Evolutionary conservation across 2,888 invertebrate genomes (phyloP).

Genomic region (Norana najaformis): DNA sequence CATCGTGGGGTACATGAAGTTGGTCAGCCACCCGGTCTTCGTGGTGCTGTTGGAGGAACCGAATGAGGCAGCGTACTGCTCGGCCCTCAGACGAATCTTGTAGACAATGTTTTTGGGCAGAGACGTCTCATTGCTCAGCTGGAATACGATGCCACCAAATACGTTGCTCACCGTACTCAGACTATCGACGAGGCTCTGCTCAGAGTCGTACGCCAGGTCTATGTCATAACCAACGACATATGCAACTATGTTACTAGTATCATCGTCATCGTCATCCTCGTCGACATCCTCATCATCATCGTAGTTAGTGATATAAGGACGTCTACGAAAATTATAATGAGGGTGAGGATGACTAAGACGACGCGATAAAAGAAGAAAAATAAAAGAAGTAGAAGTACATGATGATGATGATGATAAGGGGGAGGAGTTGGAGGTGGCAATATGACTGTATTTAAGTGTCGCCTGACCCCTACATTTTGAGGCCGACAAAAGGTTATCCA

Average conservation of each 20-base stretch:
- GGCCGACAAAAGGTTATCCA: no score
- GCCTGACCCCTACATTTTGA: no score
- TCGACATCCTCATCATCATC: neutral
- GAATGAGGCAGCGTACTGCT: neutral
- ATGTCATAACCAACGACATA: neutral
- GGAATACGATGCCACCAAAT: neutral
- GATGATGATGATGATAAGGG: no score
- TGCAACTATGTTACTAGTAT: neutral
- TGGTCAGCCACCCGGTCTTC: neutral
- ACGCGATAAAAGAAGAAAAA: no score
- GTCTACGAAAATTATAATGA: no score
- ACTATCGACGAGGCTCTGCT: neutral
- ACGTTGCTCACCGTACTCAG: neutral
- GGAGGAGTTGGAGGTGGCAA: no score
- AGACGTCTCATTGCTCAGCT: neutral
- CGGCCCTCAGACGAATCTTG: constrained; percentile 14
- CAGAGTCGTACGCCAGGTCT: neutral
- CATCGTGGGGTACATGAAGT: neutral
- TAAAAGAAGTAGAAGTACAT: no score
- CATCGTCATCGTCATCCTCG: neutral
- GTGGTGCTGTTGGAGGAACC: no score
- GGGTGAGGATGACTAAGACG: no score
- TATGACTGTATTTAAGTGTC: no score
- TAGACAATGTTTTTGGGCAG: neutral
- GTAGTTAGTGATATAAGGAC: neutral